Conservation (phyloP, 1,140 invertebrate genomes). For the Drosophila ironensis region DNA sequence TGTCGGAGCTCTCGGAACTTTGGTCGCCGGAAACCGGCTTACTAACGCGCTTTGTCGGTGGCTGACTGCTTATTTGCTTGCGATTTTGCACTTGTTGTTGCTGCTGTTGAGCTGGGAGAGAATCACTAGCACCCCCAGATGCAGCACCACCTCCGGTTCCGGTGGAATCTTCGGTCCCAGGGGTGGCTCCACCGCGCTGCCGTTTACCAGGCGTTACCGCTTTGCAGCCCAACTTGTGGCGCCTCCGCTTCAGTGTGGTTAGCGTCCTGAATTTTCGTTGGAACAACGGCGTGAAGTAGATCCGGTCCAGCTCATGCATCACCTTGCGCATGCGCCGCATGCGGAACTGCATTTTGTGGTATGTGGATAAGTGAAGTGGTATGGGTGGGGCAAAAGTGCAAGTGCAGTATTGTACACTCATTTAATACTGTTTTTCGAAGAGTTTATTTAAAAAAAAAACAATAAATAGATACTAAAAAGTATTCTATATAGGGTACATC, state of each 20-base stretch:
- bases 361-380: neutral
- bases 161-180: neutral
- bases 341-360: constrained; percentile 45
- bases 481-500: too few species aligned
- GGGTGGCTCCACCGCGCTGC: constrained; percentile 6
- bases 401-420: neutral
- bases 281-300: constrained; percentile 74
- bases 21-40: neutral
- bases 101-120: neutral
- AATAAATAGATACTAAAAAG: too few species aligned
- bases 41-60: neutral
- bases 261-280: constrained; percentile 69
- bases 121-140: neutral
- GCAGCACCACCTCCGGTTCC: neutral
- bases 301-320: constrained; percentile 74
- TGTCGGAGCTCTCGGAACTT: constrained; percentile 38
- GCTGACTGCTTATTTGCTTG: neutral
- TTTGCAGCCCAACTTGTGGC: constrained; percentile 44
- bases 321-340: constrained; percentile 73
- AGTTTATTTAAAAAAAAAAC: too few species aligned
- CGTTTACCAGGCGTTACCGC: constrained; percentile 11
- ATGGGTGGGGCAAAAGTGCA: neutral
- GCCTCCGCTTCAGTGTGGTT: constrained; percentile 49
- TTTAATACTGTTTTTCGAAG: neutral
- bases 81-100: neutral